Percentiles rank a stretch among this genome's conserved stretches.
Conservation (phyloP, 2,797 vertebrate genomes). For the Gallinago stenura region DNA sequence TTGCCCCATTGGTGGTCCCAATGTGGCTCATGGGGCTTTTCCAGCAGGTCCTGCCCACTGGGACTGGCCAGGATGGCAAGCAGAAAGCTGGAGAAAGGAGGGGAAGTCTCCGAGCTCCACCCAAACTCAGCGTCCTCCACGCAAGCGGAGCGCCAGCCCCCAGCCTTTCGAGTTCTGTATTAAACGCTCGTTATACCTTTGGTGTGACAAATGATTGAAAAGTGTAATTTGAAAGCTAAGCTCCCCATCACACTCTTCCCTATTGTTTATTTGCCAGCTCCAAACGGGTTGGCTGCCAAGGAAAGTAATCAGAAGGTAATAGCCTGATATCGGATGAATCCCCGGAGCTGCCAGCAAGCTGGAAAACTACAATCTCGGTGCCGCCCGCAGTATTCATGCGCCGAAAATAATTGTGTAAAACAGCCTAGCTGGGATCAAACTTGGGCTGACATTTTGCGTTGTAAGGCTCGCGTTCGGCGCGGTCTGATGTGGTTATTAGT, state of each 20-base stretch:
- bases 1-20: accelerated
- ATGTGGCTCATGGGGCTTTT: accelerated
- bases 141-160: neutral
- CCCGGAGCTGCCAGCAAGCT: conserved; percentile 70
- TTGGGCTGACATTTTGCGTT: conserved; percentile 5
- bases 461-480: neutral
- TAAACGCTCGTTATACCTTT: conserved; percentile 41
- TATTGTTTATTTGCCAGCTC: conserved; percentile 71
- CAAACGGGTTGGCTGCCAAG: conserved; percentile 68
- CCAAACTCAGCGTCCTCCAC: neutral
- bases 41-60: neutral
- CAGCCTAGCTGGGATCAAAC: conserved; percentile 59
- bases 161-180: neutral
- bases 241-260: conserved; percentile 48
- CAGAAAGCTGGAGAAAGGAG: neutral
- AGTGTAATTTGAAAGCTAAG: conserved; percentile 47
- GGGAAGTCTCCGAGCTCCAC: neutral
- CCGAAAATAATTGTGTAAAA: conserved; percentile 66
- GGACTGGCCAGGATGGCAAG: neutral
- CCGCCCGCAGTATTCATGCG: conserved; percentile 39
- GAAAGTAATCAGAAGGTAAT: conserved; percentile 76
- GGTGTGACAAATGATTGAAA: conserved; percentile 65
- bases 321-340: conserved; percentile 69
- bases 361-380: conserved; percentile 50
- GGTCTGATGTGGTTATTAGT: conserved; percentile 60